Evolutionary conservation across 2,888 invertebrate genomes (phyloP).

Genomic region (Nomada goodeniana): DNA sequence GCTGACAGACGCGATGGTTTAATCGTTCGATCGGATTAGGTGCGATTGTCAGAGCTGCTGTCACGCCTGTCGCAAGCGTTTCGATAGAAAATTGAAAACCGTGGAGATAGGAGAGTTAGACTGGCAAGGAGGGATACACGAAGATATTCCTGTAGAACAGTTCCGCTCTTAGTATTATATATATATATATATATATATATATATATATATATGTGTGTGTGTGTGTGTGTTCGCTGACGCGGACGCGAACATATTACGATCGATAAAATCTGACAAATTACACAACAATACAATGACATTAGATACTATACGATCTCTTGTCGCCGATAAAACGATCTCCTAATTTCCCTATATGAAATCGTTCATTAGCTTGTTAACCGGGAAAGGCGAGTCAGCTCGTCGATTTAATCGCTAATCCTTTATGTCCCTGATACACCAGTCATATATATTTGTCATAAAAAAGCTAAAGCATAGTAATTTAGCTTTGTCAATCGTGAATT

Average conservation of each 20-base stretch:
- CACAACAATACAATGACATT: constrained; percentile 65
- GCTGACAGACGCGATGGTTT: constrained; percentile 58
- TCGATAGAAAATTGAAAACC: constrained; percentile 62
- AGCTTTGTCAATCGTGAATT: too few species aligned
- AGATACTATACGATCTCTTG: constrained; percentile 53
- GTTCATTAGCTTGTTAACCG: neutral
- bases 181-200: neutral
- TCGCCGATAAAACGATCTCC: constrained; percentile 18
- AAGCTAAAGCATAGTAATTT: too few species aligned
- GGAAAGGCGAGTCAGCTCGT: too few species aligned
- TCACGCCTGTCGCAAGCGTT: constrained; percentile 64
- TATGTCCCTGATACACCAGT: too few species aligned
- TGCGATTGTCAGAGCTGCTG: constrained; percentile 73
- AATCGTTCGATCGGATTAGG: constrained; percentile 58
- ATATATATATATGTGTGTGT: neutral
- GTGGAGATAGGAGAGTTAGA: constrained; percentile 36
- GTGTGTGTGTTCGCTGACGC: neutral
- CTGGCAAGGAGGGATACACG: constrained; percentile 17
- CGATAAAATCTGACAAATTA: constrained; percentile 66
- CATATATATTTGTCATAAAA: too few species aligned
- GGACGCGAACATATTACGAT: constrained; percentile 36
- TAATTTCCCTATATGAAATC: constrained; percentile 14
- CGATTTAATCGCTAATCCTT: too few species aligned
- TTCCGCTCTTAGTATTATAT: neutral
- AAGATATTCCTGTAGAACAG: constrained; percentile 20